phyloP scores from a whole-genome alignment of 2,113 vertebrate species.

The Sapajus apella region DNA sequence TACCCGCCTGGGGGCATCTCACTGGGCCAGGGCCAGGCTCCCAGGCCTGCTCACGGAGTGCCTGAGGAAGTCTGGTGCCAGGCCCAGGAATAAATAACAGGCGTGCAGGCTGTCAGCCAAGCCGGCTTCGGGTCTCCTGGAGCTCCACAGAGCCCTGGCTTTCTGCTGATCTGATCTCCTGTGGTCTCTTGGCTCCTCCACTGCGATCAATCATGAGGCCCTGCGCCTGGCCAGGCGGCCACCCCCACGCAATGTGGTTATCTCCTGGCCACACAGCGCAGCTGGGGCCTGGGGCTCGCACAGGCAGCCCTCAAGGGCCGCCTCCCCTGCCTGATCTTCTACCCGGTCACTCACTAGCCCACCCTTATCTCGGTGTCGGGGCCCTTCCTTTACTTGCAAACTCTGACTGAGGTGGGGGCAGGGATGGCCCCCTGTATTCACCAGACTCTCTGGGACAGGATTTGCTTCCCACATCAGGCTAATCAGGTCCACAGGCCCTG shows the following conservation, averaged over 20 bases:
- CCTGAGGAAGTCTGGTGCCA: not conserved
- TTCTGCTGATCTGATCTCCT: not conserved
- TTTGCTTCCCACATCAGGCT: not conserved
- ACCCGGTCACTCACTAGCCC: not conserved
- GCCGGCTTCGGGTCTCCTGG: not conserved
- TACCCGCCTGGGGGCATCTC: not conserved
- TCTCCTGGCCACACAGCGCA: not conserved
- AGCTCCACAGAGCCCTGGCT: not conserved
- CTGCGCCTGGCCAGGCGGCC: rapidly evolving
- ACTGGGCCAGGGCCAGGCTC: not conserved
- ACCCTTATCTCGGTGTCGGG: not conserved
- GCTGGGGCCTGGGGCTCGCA: not conserved
- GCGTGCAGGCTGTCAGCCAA: rapidly evolving
- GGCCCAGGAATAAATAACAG: not conserved
- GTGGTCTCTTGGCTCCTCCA: rapidly evolving
- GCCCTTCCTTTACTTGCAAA: slow-evolving; percentile 25
- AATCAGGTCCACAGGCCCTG: not conserved
- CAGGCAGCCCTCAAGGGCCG: rapidly evolving
- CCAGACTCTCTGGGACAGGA: not conserved
- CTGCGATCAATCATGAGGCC: not conserved
- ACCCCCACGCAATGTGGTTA: not conserved
- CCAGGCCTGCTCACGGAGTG: not conserved
- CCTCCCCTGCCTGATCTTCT: not conserved
- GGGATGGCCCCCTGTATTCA: not conserved
- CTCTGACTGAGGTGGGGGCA: not conserved